Base-by-base conservation (phyloP, 1,140 invertebrate genomes). In the Diabrotica undecimpunctata region DNA sequence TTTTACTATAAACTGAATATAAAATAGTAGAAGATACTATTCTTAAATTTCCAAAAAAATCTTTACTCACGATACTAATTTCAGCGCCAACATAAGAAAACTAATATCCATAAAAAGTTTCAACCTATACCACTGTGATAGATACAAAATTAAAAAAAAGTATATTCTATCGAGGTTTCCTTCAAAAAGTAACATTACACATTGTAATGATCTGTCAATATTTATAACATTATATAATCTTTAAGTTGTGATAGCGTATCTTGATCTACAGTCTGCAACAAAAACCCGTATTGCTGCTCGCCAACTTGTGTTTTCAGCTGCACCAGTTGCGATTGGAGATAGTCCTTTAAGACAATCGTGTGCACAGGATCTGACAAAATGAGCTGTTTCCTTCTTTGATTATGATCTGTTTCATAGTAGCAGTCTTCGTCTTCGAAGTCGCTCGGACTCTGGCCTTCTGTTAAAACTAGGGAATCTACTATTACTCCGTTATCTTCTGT, bases 321-420 rank as follows among this genome's bases (percentile, higher is more conserved):
- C 72, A 81, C 79, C 61, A 94, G 75, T 77, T 91, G 89, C 70
- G 81, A 85, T 74, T 88, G 83, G 25, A 91, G 77, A 72, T 86
- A 88, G 69, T 87, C 84, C 75, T 85, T 86, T 35, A 93, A 79
- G 12, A 85, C 85, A 58, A 90, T 83, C 58, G 81, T 87, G 70
- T 90, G 85, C 1, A 93, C 86, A 50, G 88, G 88, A 81, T 93
- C 91, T 35, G 80, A 78, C 7, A 84, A 74, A 36, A 82, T 81
- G 25, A 92, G 73, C 75, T 85, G 82, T 62, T 85, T 83, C 63
- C 83, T 82, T 62, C 88, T 78, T 65, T 84, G 71, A 70, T 84
- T 81, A 71, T 84, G 83, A 70, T 85, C 82, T 5, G 81, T 85
- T 71, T 83, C 82, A 66, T 80, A 81, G 61, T 81, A 81, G 7